Base-by-base conservation (phyloP, 23 tunicate species). In the Halocynthia roretzi region DNA sequence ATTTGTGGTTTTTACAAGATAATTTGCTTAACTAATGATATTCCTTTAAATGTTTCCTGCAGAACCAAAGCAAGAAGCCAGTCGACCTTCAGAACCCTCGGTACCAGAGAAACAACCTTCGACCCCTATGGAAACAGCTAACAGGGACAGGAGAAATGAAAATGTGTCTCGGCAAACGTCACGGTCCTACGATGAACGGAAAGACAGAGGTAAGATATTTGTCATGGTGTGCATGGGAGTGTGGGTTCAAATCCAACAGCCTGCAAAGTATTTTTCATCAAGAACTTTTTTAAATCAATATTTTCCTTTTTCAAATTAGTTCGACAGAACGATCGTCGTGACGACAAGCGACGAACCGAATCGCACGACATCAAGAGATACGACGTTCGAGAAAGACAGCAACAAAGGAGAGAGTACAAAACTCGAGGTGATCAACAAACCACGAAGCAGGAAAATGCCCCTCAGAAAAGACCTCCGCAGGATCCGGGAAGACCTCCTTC, bases 301-400 rank as follows among this genome's bases (percentile, higher is more conserved):
- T 71, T 71, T 50, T 10, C 11, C 11, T 12, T 11, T 21, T 53
- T 56, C 44, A 31, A 31, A 31, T 74, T n/a, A 74, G 78, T 7
- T 54, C 78, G 78, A 10, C 62, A 54, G 8, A 22, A 54, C 19
- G 78, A 74, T 54, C 62, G 78, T 5, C 87, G 81, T 6, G 87
- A 83, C 11, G 87, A 83, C 81, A 83, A 52, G 48, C 75, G 87
- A 23, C 71, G 81, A 53, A 19, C 19, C 9, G 50, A 68, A 50
- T 10, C 82, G 71, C 20, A 20, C 66, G 67, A 52, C 57, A 52
- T 9, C 58, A 10, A 49, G 44, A 12, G 84, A 67, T 11, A 70
- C 58, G 40, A 56, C 55, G 8, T 56, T 14, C 77, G 40, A n/a
- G 50, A 54, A 7, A 58, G 58, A 17, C 66, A 76, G 15, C 53